Evolutionary conservation across 2,113 vertebrate genomes (phyloP).

Genomic region (Microcebus jonahi): DNA sequence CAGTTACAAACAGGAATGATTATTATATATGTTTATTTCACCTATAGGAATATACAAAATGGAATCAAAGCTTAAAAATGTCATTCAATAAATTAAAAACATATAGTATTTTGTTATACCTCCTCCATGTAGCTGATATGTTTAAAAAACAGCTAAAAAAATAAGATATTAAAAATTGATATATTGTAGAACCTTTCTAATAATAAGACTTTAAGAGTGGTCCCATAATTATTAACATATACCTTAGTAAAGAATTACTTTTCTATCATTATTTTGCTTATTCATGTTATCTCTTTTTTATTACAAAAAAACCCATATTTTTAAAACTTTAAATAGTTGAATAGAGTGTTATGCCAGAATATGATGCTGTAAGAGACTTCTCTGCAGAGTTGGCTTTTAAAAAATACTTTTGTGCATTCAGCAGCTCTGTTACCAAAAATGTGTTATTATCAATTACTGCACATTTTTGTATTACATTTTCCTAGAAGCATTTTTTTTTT

Average conservation of each 20-base stretch:
- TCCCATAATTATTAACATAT: conserved; percentile 41
- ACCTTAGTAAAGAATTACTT: conserved; percentile 46
- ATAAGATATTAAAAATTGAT: conserved; percentile 14
- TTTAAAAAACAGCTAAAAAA: conserved; percentile 44
- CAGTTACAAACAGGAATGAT: conserved; percentile 43
- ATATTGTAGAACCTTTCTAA: neutral
- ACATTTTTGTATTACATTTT: conserved; percentile 51
- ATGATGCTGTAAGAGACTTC: conserved; percentile 39
- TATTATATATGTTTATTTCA: conserved; percentile 42
- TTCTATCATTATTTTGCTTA: conserved; percentile 53
- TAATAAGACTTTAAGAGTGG: conserved; percentile 33
- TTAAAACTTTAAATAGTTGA: conserved; percentile 26
- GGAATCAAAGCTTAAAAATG: conserved; percentile 44
- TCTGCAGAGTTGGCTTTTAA: conserved; percentile 57
- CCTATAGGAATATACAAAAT: conserved; percentile 28
- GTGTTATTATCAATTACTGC: neutral
- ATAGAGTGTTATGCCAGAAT: conserved; percentile 25
- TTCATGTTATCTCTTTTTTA: neutral
- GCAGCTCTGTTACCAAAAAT: conserved; percentile 52
- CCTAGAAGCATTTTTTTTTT: conserved; percentile 53
- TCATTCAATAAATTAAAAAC: conserved; percentile 50
- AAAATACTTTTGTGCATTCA: conserved; percentile 51
- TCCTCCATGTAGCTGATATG: conserved; percentile 20
- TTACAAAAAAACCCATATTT: conserved; percentile 45
- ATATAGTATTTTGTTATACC: neutral